phyloP scores from a whole-genome alignment of 2,113 vertebrate genomes.

The Reinhardtius hippoglossoides region DNA sequence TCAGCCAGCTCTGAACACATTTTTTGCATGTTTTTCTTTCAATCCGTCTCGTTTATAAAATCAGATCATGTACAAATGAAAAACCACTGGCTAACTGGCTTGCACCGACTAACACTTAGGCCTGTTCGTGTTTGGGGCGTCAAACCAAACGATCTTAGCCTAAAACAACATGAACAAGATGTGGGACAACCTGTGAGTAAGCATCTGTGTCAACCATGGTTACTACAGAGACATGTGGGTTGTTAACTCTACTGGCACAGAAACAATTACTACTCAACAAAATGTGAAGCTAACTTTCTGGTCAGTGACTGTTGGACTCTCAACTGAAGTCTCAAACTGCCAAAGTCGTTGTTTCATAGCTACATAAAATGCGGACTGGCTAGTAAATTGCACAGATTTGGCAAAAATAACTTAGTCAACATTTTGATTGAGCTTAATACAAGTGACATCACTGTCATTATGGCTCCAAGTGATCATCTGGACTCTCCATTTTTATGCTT shows the following conservation, averaged over 20 bases:
- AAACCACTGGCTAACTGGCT: slow-evolving; percentile 58
- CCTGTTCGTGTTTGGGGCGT: slow-evolving; percentile 51
- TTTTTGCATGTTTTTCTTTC: slow-evolving; percentile 90
- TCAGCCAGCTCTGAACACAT: slow-evolving; percentile 84
- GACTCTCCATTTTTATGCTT: slow-evolving; percentile 3
- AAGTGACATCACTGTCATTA: slow-evolving; percentile 10
- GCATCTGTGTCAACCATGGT: not conserved
- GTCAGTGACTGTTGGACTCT: slow-evolving; percentile 2
- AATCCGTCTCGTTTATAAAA: slow-evolving; percentile 43
- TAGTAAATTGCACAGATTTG: slow-evolving; percentile 5
- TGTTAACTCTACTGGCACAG: slow-evolving; percentile 28
- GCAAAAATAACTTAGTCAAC: slow-evolving; percentile 5
- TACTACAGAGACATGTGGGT: slow-evolving; percentile 2
- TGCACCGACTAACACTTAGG: slow-evolving; percentile 41
- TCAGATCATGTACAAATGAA: slow-evolving; percentile 25
- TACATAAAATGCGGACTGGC: slow-evolving; percentile 9
- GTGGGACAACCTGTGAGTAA: not conserved
- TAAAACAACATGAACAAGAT: not conserved
- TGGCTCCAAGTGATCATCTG: slow-evolving; percentile 18
- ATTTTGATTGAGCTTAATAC: slow-evolving; percentile 21
- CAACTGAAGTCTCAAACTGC: slow-evolving; percentile 10
- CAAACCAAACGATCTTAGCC: slow-evolving; percentile 47
- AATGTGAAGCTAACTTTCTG: slow-evolving; percentile 34
- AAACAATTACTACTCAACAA: slow-evolving; percentile 23
- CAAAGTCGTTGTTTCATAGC: slow-evolving; percentile 22